A percentile compares a stretch with the other conserved stretches of the same genome.
phyloP scores from a whole-genome alignment of 2,797 vertebrate genomes.

The Rachycentron canadum region DNA sequence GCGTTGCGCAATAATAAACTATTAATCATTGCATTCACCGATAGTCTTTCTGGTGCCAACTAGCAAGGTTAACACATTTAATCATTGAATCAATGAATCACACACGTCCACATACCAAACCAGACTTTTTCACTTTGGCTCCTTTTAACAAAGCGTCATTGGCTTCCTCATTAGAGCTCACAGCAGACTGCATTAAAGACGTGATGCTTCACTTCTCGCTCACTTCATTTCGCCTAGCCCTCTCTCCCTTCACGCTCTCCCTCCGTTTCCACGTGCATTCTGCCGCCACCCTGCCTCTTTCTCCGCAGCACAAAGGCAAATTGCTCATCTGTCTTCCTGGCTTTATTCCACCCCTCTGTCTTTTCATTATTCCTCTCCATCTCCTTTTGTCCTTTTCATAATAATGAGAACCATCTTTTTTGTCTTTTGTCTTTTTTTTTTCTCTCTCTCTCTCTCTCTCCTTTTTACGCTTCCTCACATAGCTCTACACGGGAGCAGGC shows the following conservation, averaged over 20 bases:
- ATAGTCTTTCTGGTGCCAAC: too few relatives aligned
- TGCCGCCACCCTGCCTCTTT: neutral
- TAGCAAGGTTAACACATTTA: too few relatives aligned
- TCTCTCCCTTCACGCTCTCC: constrained; percentile 1
- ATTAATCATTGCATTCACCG: too few relatives aligned
- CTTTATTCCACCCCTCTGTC: constrained; percentile 50
- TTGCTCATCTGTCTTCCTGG: constrained; percentile 48
- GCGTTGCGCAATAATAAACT: too few relatives aligned
- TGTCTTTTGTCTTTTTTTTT: neutral
- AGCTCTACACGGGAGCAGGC: constrained; percentile 4
- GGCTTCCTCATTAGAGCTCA: constrained; percentile 53
- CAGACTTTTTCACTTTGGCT: neutral
- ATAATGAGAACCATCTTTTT: constrained; percentile 44
- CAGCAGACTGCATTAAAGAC: constrained; percentile 37
- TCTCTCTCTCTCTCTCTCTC: neutral
- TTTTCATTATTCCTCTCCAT: constrained; percentile 48
- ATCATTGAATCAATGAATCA: too few relatives aligned
- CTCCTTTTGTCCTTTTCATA: constrained; percentile 55
- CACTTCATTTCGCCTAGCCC: constrained; percentile 25
- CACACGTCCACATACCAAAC: neutral
- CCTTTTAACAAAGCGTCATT: constrained; percentile 28
- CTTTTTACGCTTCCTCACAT: too few relatives aligned
- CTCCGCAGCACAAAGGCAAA: constrained; percentile 56
- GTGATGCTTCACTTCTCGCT: constrained; percentile 15
- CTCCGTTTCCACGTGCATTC: constrained; percentile 36